Conservation (phyloP, 2,797 vertebrate species). For the Danio choprae region DNA sequence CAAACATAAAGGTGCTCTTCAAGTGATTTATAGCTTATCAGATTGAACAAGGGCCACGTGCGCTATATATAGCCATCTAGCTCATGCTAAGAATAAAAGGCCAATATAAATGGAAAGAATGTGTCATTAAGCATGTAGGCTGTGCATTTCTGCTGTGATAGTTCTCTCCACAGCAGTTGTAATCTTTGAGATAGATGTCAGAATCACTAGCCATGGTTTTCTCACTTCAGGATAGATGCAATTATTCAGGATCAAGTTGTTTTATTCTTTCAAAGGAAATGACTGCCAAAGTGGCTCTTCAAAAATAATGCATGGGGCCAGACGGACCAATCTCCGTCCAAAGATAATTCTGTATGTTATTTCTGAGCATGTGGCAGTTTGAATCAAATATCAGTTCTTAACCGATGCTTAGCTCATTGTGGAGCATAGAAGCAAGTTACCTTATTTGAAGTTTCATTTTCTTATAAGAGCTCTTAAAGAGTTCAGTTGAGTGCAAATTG, state of each 20-base stretch:
- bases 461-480: background rate
- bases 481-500: conserved; percentile 16
- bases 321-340: background rate
- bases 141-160: background rate
- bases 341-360: background rate
- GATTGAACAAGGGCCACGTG: conserved; percentile 29
- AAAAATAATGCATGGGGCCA: background rate
- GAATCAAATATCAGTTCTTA: conserved; percentile 5
- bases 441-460: conserved; percentile 22
- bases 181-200: background rate
- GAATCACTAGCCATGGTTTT: background rate
- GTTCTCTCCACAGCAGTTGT: background rate
- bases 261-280: conserved; percentile 3
- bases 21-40: conserved; percentile 57
- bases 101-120: conserved; percentile 22
- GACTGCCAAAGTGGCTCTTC: background rate
- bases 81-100: conserved; percentile 65
- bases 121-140: background rate
- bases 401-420: conserved; percentile 7
- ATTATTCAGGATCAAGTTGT: background rate
- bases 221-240: background rate
- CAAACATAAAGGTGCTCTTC: conserved; percentile 48
- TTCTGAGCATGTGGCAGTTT: background rate
- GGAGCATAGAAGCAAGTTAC: background rate
- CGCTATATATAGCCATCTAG: conserved; percentile 72